These are phyloP conservation scores for Pangasianodon hypophthalmus DNA, from an alignment of 2,113 vertebrate species.

Conservation along the genomic window DNA sequence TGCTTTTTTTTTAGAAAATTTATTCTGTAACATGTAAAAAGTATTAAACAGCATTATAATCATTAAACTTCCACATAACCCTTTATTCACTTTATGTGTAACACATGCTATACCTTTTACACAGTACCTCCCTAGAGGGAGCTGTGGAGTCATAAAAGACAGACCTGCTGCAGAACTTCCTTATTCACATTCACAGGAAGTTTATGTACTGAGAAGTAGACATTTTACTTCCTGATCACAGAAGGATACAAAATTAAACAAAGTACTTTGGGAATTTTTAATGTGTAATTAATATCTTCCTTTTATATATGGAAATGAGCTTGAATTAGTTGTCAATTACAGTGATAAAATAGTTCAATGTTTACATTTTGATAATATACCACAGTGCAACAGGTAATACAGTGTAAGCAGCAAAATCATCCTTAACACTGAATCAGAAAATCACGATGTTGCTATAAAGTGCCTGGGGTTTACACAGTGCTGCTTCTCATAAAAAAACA, in stretches of 20 bases:
- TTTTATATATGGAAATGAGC: background rate
- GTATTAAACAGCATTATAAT: background rate
- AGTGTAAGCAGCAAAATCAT: background rate
- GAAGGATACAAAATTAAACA: background rate
- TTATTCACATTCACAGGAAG: background rate
- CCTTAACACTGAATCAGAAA: background rate
- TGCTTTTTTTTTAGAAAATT: background rate
- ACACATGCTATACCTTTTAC: background rate
- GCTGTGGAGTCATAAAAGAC: conserved; percentile 5
- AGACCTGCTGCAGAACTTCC: background rate
- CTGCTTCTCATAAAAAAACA: background rate
- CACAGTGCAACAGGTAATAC: background rate
- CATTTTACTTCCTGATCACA: background rate
- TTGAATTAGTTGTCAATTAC: background rate
- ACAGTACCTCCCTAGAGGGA: conserved; percentile 28
- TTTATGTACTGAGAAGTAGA: background rate
- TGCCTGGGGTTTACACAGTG: background rate
- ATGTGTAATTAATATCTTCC: background rate
- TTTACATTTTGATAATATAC: background rate
- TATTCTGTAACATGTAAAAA: background rate
- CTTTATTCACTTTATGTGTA: background rate
- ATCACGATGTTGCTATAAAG: background rate
- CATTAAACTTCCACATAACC: background rate
- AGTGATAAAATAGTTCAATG: background rate
- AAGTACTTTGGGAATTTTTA: background rate